Conservation (phyloP, 1,140 invertebrate genomes). For the Papilio machaon region DNA sequence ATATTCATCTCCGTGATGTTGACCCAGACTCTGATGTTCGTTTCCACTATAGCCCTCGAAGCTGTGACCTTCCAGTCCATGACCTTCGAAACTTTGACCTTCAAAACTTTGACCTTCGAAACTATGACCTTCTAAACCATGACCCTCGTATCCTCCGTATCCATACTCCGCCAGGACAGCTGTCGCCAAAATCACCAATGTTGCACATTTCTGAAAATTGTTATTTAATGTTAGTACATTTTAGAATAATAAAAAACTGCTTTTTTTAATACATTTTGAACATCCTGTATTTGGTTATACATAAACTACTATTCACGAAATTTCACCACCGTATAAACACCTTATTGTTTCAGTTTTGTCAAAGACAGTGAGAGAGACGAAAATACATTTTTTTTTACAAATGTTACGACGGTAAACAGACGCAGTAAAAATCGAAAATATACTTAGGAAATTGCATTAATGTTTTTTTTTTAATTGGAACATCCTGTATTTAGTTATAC, state of each 20-base stretch:
- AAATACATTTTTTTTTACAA: too few relatives aligned
- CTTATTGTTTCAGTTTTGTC: too few relatives aligned
- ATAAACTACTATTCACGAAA: too few relatives aligned
- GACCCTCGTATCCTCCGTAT: constrained; percentile 49
- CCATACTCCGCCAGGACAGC: constrained; percentile 58
- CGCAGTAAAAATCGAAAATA: too few relatives aligned
- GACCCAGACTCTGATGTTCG: constrained; percentile 61
- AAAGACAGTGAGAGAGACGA: too few relatives aligned
- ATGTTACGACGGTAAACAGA: too few relatives aligned
- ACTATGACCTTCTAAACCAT: constrained; percentile 48
- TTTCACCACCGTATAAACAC: too few relatives aligned
- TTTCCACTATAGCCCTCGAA: constrained; percentile 60
- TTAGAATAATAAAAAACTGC: neutral
- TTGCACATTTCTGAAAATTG: constrained; percentile 55
- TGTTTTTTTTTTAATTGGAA: neutral
- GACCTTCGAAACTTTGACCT: constrained; percentile 48
- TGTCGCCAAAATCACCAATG: constrained; percentile 53
- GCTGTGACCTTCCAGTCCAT: constrained; percentile 49
- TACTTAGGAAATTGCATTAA: too few relatives aligned
- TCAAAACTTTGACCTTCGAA: constrained; percentile 54
- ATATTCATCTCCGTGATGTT: constrained; percentile 65
- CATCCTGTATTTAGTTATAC: neutral
- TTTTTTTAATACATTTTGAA: neutral
- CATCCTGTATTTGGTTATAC: neutral
- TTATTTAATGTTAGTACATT: neutral